A percentile compares a stretch with the other conserved stretches of the same genome.
Conservation (phyloP, 2,797 vertebrate genomes). For the Enteromius thamalakanensis region DNA sequence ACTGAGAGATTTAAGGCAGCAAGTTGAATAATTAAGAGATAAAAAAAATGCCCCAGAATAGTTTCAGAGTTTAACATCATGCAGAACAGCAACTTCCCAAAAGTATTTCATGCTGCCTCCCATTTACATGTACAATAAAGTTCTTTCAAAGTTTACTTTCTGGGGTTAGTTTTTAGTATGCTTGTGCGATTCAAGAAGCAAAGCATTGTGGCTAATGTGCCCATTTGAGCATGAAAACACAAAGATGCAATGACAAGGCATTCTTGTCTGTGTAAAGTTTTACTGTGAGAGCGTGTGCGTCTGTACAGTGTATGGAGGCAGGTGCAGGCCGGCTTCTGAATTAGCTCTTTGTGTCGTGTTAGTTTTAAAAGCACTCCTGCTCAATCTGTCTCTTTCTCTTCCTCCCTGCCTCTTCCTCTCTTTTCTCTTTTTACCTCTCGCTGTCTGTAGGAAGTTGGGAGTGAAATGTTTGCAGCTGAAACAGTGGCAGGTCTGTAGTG, state of each 20-base stretch:
- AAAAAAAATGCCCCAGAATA: neutral
- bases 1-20: neutral
- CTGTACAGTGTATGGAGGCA: slow-evolving; percentile 61
- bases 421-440: slow-evolving; percentile 50
- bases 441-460: slow-evolving; percentile 60
- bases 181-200: slow-evolving; percentile 6
- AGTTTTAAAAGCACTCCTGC: slow-evolving; percentile 62
- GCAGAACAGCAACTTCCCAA: slow-evolving; percentile 6
- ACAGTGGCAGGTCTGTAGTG: slow-evolving; percentile 63
- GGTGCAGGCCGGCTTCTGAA: slow-evolving; percentile 59
- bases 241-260: slow-evolving; percentile 47
- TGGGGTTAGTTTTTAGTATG: neutral
- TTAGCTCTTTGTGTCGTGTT: slow-evolving; percentile 60
- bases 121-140: neutral
- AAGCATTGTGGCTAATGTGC: slow-evolving; percentile 27
- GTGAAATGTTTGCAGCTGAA: slow-evolving; percentile 58
- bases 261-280: slow-evolving; percentile 52
- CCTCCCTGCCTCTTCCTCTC: slow-evolving; percentile 62
- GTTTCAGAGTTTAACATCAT: neutral
- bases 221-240: slow-evolving; percentile 40
- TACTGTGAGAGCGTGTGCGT: slow-evolving; percentile 54
- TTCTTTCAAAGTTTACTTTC: slow-evolving; percentile 8
- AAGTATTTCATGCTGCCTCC: slow-evolving; percentile 7
- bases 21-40: neutral
- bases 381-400: slow-evolving; percentile 63